A percentile compares a stretch with the other conserved stretches of the same genome.
Conservation (phyloP, 1,140 invertebrate genomes). For the Panagrolaimus sp. region DNA sequence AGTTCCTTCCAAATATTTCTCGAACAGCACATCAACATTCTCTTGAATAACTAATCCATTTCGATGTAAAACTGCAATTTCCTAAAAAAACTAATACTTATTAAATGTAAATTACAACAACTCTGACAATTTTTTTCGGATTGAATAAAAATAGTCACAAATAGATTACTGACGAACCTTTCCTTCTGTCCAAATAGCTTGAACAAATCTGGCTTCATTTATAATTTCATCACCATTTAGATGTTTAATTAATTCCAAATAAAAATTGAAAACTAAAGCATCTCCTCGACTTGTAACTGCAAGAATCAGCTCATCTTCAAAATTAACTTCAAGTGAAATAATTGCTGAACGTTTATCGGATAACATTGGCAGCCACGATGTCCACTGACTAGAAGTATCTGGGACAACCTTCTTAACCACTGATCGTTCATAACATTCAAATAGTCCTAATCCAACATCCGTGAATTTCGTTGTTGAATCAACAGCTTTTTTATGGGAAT, state of each 20-base stretch:
- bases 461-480: not conserved
- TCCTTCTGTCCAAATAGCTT: not conserved
- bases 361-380: not conserved
- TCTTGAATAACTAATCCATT: slow-evolving; percentile 5
- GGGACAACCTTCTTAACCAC: not conserved
- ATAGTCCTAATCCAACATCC: not conserved
- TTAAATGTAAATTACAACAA: too few relatives aligned
- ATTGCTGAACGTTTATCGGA: slow-evolving; percentile 1
- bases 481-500: not conserved
- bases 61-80: not conserved
- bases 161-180: not conserved
- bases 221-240: not conserved
- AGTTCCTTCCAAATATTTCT: not conserved
- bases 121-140: too few relatives aligned
- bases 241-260: slow-evolving; percentile 1
- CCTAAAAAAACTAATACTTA: not conserved
- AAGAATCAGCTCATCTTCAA: not conserved
- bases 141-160: not conserved
- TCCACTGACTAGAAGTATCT: not conserved
- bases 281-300: not conserved
- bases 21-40: not conserved
- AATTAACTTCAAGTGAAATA: slow-evolving; percentile 1
- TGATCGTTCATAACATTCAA: not conserved
- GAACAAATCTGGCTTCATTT: not conserved
- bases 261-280: slow-evolving; percentile 2